phyloP scores from a whole-genome alignment of 2,113 vertebrate genomes.

The Bombycilla garrulus region DNA sequence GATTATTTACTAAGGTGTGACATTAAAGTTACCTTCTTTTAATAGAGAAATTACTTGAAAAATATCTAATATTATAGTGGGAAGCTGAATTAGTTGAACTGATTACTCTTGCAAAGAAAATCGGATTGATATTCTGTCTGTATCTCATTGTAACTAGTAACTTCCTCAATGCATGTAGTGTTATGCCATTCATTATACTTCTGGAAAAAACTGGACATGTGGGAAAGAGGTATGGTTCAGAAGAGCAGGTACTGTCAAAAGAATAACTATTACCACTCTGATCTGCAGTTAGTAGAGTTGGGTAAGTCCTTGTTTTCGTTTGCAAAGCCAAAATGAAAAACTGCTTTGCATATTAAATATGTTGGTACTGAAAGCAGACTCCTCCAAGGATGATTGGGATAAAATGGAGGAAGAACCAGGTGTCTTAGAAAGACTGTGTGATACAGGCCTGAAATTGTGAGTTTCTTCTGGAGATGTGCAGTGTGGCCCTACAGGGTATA shows the following conservation, averaged over 20 bases:
- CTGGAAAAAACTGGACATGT: not conserved
- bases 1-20: not conserved
- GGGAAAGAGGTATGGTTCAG: not conserved
- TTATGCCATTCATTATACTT: not conserved
- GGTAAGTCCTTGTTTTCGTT: not conserved
- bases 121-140: not conserved
- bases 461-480: not conserved
- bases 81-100: not conserved
- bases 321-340: not conserved
- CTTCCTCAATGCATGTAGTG: not conserved
- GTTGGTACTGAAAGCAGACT: not conserved
- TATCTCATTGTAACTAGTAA: not conserved
- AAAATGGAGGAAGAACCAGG: not conserved
- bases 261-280: not conserved
- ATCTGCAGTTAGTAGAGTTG: not conserved
- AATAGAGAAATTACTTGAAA: not conserved
- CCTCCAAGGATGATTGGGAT: not conserved
- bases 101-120: not conserved
- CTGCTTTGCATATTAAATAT: accelerated
- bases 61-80: not conserved
- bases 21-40: not conserved
- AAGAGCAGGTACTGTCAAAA: not conserved
- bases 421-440: not conserved
- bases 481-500: not conserved
- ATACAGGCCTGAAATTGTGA: not conserved